Evolutionary conservation across 2,797 vertebrate species (phyloP).

Genomic region (Periparus ater): DNA sequence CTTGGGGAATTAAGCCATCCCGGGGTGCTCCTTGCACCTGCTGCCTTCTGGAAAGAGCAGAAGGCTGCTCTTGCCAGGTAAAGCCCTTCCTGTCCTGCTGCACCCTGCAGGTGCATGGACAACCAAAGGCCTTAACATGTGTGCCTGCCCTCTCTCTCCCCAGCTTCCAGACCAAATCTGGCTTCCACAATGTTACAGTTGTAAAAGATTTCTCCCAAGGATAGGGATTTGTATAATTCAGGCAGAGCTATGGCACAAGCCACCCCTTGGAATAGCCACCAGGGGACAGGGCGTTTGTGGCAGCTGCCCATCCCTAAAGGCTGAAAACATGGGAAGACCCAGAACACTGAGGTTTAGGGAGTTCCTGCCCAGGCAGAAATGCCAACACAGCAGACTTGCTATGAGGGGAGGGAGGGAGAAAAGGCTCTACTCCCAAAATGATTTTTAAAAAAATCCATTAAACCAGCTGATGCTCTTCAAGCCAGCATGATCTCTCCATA

Average conservation of each 20-base stretch:
- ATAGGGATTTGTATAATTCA: not conserved
- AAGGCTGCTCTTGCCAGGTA: not conserved
- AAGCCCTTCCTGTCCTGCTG: not conserved
- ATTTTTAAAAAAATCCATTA: not conserved
- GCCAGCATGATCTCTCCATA: not conserved
- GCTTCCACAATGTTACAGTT: fast-evolving
- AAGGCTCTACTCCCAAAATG: not conserved
- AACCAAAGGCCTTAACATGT: not conserved
- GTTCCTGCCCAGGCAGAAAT: not conserved
- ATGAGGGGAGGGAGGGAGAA: not conserved
- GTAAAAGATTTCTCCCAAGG: not conserved
- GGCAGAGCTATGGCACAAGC: constrained; percentile 10
- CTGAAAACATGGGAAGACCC: not conserved
- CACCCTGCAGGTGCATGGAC: not conserved
- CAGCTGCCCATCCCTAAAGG: not conserved
- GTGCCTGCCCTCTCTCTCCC: not conserved
- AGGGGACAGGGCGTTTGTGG: not conserved
- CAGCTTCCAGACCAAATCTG: not conserved
- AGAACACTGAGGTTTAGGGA: not conserved
- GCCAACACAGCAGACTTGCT: not conserved
- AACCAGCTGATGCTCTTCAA: not conserved
- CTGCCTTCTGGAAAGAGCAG: not conserved
- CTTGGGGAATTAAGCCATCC: not conserved
- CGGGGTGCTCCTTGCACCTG: not conserved
- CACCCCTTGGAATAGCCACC: not conserved